These are phyloP conservation scores for Hormaphis cornu DNA, from an alignment of 1,140 invertebrate species.

Conservation along the genomic window DNA sequence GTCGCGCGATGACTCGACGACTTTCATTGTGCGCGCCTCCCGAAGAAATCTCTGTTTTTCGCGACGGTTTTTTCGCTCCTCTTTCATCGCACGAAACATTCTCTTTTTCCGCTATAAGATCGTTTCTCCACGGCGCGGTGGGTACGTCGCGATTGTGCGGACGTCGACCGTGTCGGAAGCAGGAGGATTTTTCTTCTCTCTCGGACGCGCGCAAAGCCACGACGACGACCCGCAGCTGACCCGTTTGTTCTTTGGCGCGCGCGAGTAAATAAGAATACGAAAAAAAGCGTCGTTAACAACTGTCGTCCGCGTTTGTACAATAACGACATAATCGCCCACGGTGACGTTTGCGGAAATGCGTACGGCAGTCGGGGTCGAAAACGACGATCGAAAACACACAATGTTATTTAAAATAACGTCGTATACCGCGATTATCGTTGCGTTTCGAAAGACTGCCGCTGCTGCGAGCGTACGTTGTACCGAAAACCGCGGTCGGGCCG, in stretches of 20 bases:
- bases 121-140: neutral
- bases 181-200: no score
- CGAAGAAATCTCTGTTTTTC: constrained; percentile 11
- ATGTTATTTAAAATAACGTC: no score
- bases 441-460: no score
- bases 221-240: neutral
- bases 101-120: neutral
- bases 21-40: constrained; percentile 13
- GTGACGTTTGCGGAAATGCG: no score
- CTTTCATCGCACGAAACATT: no score
- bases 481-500: no score
- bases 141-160: neutral
- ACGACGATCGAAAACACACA: no score
- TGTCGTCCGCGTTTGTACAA: no score
- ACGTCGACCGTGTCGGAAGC: neutral
- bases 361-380: no score
- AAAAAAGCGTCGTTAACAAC: neutral
- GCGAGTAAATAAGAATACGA: neutral
- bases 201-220: constrained; percentile 8
- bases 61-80: neutral
- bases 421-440: no score
- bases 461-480: no score
- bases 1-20: constrained; percentile 26
- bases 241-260: neutral
- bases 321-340: neutral